Evolutionary conservation across 2,888 invertebrate species (phyloP), one percentile per base, ranked within the genome.

Genomic region (Watsonalla binaria): DNA sequence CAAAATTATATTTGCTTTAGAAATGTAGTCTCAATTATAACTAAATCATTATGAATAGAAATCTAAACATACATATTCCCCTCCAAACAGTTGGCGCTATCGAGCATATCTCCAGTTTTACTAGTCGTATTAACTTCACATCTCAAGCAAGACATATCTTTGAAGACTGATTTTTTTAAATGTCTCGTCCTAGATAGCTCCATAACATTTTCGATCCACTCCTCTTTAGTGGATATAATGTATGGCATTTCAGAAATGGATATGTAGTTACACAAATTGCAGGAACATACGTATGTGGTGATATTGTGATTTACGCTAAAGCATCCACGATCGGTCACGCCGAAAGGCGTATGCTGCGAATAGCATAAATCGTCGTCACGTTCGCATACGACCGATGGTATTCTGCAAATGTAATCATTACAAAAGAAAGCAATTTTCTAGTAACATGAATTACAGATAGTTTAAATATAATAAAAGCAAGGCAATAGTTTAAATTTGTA

Each of bases 241-340:
- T 72, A 70, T 47, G 88, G 88, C 80, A 87, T 76, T 63, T 85
- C 82, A 62, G 77, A 76, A 60, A 86, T 76, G 49, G 86, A 70
- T 66, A 84, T 69, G 65, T 78, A 74, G 72, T 88, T 88, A 70
- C 88, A 88, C 51, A 86, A 76, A 73, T 88, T 85, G 67, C 87
- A 86, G 48, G 83, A 73, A 63, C 88, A 88, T 47, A 85, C 84
- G 64, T 80, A 86, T 47, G 75, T 78, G 49, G 79, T 75, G 24
- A 80, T 60, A 58, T 84, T 83, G 54, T 70, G 70, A 63, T 82
- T 76, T 56, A 76, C 56, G 66, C 82, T 83, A 63, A 69, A 82
- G 63, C 88, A 88, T 59, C 86, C 87, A 57, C 88, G 80, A 55
- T 82, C 80, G 45, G 88, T 68, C 59, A 88, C 66, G 11, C 88